phyloP scores from a whole-genome alignment of 2,888 invertebrate genomes.

The Melieria picta region DNA sequence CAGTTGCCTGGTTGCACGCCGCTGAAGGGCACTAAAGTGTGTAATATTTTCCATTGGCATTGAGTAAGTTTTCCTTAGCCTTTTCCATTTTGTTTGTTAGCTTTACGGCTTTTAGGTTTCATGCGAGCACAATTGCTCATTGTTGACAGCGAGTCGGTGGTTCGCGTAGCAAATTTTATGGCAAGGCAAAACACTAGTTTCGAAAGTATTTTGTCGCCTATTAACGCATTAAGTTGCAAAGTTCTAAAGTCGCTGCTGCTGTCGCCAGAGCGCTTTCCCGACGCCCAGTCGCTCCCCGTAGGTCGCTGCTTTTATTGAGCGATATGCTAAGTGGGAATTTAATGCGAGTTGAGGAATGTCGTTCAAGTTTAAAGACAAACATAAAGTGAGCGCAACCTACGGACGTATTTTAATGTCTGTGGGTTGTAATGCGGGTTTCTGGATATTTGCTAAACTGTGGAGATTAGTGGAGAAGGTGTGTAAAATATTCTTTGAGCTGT shows the following conservation, averaged over 20 bases:
- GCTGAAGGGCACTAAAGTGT: conserved; percentile 37
- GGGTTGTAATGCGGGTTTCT: too few relatives aligned
- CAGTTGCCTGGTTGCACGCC: conserved; percentile 5
- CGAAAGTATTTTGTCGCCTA: conserved; percentile 34
- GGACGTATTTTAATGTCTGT: too few relatives aligned
- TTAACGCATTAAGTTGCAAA: conserved; percentile 33
- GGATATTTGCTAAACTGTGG: too few relatives aligned
- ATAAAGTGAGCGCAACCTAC: too few relatives aligned
- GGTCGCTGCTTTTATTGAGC: too few relatives aligned
- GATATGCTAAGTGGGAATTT: too few relatives aligned
- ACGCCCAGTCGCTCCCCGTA: too few relatives aligned
- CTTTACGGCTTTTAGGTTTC: conserved; percentile 29
- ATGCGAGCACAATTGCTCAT: background rate
- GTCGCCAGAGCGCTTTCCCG: too few relatives aligned
- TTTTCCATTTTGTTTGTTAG: conserved; percentile 12
- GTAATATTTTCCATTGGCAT: conserved; percentile 28
- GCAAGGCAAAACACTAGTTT: background rate
- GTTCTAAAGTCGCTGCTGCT: conserved; percentile 9
- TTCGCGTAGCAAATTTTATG: background rate
- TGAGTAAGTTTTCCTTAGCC: background rate
- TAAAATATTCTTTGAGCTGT: too few relatives aligned
- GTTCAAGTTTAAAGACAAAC: too few relatives aligned
- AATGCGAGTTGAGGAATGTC: too few relatives aligned
- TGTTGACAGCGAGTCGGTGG: background rate
- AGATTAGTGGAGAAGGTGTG: too few relatives aligned